Base-by-base conservation (phyloP, 2,113 vertebrate species). In the Nothoprocta pentlandii region DNA sequence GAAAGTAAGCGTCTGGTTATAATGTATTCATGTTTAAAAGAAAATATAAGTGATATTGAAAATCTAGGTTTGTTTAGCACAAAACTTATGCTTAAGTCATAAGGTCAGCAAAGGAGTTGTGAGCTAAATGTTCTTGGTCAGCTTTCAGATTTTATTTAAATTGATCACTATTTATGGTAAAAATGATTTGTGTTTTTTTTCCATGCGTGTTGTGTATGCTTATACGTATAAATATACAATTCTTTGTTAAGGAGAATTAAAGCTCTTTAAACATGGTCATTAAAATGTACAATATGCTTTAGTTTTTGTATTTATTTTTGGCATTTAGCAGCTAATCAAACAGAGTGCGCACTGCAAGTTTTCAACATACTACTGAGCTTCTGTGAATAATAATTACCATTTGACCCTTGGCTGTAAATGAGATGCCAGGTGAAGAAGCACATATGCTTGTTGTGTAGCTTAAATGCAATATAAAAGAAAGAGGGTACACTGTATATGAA, bases 341-440 rank as follows among this genome's bases (percentile, higher is more conserved):
- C 67, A 73, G 74, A 93, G 61, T 73, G 76, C 82, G 44, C 78
- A 41, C 77, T 78, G 47, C 1, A 3, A 63, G 84, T 83, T 96
- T 94, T 96, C 73, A 76, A 25, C 81, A 56, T 87, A 49, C 80
- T 94, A 1, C 88, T 90, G 83, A 87, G 87, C 89, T 96, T 94
- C 94, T 97, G 90, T 97, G 91, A 96, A 91, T 93, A 96, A 94
- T 94, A 96, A 96, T 97, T 94, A 93, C 96, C 94, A 92, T 97
- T 96, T 98, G 97, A 98, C 95, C 97, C 95, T 87, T 95, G 84
- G 84, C 95, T 97, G 96, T 96, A 97, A 97, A 96, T 96, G 94
- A 97, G 97, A 98, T 97, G 97, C 97, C 97, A 97, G 96, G 93
- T 98, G 97, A 98, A 97, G 97, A 96, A 94, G 89, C 94, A 93